A percentile compares a stretch with the other conserved stretches of the same genome.
Evolutionary conservation across 35 echinoderm and acorn worm species (phyloP).

Genomic region (Patiria miniata): DNA sequence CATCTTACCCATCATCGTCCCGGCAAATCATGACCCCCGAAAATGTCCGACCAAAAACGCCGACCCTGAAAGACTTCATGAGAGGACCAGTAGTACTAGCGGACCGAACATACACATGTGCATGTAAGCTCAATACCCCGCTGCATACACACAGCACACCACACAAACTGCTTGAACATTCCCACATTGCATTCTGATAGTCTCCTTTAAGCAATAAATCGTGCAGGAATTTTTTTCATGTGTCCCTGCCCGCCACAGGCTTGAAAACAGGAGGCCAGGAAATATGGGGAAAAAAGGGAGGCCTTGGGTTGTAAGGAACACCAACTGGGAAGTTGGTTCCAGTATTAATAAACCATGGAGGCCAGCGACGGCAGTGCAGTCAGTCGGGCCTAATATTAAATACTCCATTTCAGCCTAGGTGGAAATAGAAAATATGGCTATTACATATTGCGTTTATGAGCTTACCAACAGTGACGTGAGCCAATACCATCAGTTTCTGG

Average conservation of each 20-base stretch:
- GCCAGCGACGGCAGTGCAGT: not conserved
- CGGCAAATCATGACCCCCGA: not conserved
- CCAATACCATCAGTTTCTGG: slow-evolving; percentile 22
- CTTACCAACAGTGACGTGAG: slow-evolving; percentile 20
- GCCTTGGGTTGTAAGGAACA: slow-evolving; percentile 21
- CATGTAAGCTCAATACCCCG: not conserved
- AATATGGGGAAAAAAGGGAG: not conserved
- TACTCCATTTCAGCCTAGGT: not conserved
- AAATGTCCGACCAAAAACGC: not conserved
- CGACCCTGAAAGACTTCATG: not conserved
- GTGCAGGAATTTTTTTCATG: slow-evolving; percentile 28
- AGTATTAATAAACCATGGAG: slow-evolving; percentile 10
- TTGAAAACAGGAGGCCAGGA: not conserved
- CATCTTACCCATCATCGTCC: slow-evolving; percentile 10
- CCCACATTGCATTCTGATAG: slow-evolving; percentile 3
- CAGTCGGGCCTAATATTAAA: not conserved
- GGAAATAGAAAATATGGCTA: not conserved
- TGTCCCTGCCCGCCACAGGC: slow-evolving; percentile 8
- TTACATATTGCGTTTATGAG: slow-evolving; percentile 1
- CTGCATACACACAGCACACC: not conserved
- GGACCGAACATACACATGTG: not conserved
- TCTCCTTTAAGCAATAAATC: slow-evolving; percentile 23
- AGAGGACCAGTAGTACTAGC: not conserved
- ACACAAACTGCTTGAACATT: not conserved
- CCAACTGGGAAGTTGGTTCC: slow-evolving; percentile 16